Percentiles rank a stretch among this genome's conserved stretches.
Conservation (phyloP, 2,797 vertebrate species). For the Hyperoplus immaculatus region DNA sequence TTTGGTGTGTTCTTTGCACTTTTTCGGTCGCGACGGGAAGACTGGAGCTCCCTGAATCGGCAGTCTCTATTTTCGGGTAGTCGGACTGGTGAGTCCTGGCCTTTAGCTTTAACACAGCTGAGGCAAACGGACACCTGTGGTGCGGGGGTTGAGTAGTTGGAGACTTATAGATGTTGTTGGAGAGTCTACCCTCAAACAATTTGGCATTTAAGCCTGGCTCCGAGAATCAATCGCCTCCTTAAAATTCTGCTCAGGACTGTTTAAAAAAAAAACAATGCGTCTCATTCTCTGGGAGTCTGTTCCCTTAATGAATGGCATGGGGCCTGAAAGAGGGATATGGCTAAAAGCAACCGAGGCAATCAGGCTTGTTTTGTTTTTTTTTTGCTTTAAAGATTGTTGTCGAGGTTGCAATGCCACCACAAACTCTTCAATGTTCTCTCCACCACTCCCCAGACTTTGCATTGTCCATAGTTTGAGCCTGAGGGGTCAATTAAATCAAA, state of each 20-base stretch:
- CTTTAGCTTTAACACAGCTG: too few relatives aligned
- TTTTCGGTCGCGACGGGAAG: too few relatives aligned
- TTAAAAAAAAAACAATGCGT: conserved; percentile 29
- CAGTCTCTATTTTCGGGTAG: too few relatives aligned
- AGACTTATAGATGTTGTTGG: background rate
- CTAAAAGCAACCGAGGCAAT: conserved; percentile 33
- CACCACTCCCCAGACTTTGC: conserved; percentile 29
- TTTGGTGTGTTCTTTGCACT: too few relatives aligned
- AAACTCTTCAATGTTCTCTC: background rate
- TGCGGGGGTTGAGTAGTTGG: too few relatives aligned
- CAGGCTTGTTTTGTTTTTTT: conserved; percentile 57
- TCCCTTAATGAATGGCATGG: conserved; percentile 61
- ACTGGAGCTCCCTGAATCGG: too few relatives aligned
- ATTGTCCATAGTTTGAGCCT: conserved; percentile 32
- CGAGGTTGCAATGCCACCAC: conserved; percentile 31
- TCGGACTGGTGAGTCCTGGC: too few relatives aligned
- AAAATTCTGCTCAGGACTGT: conserved; percentile 63
- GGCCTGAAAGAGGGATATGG: conserved; percentile 55
- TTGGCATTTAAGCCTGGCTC: background rate
- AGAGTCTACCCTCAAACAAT: background rate
- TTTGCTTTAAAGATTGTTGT: conserved; percentile 48
- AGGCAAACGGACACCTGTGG: too few relatives aligned
- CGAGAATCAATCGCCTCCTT: conserved; percentile 42
- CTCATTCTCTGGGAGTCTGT: conserved; percentile 18
- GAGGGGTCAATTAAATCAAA: background rate